phyloP scores from a whole-genome alignment of 2,113 vertebrate species.

The Turnix velox region DNA sequence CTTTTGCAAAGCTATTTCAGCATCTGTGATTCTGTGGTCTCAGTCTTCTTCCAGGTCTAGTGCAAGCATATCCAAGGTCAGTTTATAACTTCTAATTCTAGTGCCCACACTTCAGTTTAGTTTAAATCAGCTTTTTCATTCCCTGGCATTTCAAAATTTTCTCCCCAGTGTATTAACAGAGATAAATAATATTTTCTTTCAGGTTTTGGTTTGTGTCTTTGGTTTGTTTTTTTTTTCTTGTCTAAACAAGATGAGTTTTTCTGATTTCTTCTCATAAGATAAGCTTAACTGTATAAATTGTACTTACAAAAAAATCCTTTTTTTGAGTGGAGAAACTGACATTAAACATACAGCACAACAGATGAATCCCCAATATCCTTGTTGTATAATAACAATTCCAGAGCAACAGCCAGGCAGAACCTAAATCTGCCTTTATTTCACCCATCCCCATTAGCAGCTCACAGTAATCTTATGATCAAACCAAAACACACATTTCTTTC shows the following conservation, averaged over 20 bases:
- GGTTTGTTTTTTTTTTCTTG: neutral
- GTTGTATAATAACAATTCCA: neutral
- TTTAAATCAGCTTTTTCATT: neutral
- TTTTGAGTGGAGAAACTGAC: neutral
- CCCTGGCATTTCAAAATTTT: neutral
- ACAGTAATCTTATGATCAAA: neutral
- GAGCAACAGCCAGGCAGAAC: neutral
- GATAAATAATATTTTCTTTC: neutral
- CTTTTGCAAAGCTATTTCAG: neutral
- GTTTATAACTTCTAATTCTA: neutral
- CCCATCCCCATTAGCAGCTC: neutral
- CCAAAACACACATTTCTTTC: neutral
- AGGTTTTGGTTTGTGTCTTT: too few species aligned
- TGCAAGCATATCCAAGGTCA: neutral
- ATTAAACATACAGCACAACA: neutral
- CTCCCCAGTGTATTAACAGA: neutral
- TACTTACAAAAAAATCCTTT: too few species aligned
- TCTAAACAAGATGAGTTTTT: neutral
- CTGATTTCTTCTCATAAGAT: neutral
- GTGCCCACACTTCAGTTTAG: neutral
- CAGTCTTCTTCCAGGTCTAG: neutral
- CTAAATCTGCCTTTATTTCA: neutral
- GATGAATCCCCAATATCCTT: neutral
- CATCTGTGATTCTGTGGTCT: too few species aligned
- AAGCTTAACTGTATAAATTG: too few species aligned